Conservation (phyloP, 1,140 invertebrate genomes). For the Diachasmimorpha longicaudata region DNA sequence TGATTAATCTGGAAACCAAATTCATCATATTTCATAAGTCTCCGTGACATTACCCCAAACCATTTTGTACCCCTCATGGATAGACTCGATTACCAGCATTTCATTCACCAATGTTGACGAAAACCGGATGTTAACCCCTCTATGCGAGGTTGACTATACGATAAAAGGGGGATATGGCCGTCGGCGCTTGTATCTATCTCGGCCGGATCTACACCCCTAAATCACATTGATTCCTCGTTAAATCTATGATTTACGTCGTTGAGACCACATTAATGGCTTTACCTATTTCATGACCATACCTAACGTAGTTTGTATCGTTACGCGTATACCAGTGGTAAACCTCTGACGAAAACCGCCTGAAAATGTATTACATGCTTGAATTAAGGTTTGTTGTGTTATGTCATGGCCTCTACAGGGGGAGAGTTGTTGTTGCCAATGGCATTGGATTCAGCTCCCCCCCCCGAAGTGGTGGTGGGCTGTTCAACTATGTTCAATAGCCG, state of each 20-base stretch:
- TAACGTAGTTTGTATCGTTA: not conserved
- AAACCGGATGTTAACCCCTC: not conserved
- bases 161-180: not conserved
- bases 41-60: not conserved
- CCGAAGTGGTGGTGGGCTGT: not conserved
- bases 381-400: conserved; percentile 1
- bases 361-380: not conserved
- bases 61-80: not conserved
- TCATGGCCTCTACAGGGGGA: not conserved
- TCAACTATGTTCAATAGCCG: not conserved
- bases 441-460: not conserved
- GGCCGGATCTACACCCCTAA: conserved; percentile 23
- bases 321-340: not conserved
- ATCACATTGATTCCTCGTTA: conserved; percentile 34
- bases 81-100: not conserved
- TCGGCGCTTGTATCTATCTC: conserved; percentile 10
- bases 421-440: not conserved
- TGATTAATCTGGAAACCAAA: no score
- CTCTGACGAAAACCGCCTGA: not conserved
- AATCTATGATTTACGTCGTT: conserved; percentile 30
- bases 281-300: conserved; percentile 4
- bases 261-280: conserved; percentile 14
- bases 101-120: not conserved
- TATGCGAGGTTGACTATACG: not conserved
- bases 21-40: not conserved